Evolutionary conservation across 2,888 invertebrate genomes (phyloP).

Genomic region (Ctena decussata): DNA sequence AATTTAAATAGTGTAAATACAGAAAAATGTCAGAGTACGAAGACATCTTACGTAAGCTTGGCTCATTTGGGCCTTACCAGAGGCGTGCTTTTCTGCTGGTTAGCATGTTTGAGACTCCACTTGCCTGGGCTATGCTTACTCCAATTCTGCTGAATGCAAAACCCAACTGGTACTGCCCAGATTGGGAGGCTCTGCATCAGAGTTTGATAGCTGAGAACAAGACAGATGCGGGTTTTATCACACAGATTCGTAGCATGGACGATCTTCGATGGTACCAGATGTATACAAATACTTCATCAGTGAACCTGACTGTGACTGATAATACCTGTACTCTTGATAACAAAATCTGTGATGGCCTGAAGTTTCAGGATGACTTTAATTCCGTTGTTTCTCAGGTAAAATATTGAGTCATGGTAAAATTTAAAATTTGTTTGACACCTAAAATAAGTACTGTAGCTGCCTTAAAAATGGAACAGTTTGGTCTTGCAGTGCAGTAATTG

Average conservation of each 20-base stretch:
- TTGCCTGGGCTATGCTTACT: slow-evolving; percentile 85
- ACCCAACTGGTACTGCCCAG: slow-evolving; percentile 76
- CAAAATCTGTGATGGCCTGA: slow-evolving; percentile 61
- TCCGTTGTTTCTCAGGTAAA: slow-evolving; percentile 83
- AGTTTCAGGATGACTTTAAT: slow-evolving; percentile 72
- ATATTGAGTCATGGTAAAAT: too few relatives aligned
- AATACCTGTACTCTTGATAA: slow-evolving; percentile 58
- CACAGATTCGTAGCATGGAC: slow-evolving; percentile 33
- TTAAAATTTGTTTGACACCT: too few relatives aligned
- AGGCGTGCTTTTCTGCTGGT: slow-evolving; percentile 82
- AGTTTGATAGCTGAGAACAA: slow-evolving; percentile 38
- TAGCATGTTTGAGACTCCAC: slow-evolving; percentile 84
- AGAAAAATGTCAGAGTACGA: slow-evolving; percentile 79
- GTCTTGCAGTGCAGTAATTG: too few relatives aligned
- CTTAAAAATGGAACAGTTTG: too few relatives aligned
- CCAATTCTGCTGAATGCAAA: slow-evolving; percentile 80
- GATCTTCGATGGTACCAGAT: slow-evolving; percentile 30
- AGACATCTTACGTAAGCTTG: slow-evolving; percentile 77
- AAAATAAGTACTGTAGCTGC: too few relatives aligned
- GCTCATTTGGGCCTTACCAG: slow-evolving; percentile 84
- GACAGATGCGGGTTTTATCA: slow-evolving; percentile 33
- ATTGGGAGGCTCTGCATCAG: slow-evolving; percentile 40
- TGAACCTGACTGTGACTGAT: slow-evolving; percentile 32
- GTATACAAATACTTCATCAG: slow-evolving; percentile 25
- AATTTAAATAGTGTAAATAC: too few relatives aligned